phyloP scores from a whole-genome alignment of 2,113 vertebrate species.

The Ascaphus truei region DNA sequence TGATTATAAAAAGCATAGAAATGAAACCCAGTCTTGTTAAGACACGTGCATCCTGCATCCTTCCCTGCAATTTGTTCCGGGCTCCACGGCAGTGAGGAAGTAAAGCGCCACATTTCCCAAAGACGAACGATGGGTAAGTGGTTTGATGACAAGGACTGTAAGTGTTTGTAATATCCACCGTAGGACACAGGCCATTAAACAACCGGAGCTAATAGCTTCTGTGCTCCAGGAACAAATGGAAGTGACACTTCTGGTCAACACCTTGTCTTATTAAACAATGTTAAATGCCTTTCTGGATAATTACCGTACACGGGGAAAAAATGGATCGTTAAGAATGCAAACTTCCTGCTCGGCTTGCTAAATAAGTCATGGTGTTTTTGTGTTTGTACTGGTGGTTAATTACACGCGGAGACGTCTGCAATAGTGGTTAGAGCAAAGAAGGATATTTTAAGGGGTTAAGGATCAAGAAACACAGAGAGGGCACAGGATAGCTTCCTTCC shows the following conservation, averaged over 20 bases:
- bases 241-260: constrained; percentile 42
- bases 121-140: constrained; percentile 40
- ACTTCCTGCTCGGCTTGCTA: background rate
- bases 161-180: constrained; percentile 45
- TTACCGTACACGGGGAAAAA: constrained; percentile 37
- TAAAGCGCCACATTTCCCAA: background rate
- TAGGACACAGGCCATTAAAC: constrained; percentile 51
- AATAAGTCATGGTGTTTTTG: background rate
- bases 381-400: constrained; percentile 28
- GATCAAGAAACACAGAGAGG: too few relatives aligned
- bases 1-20: too few relatives aligned
- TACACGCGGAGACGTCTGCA: too few relatives aligned
- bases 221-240: constrained; percentile 45
- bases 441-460: too few relatives aligned
- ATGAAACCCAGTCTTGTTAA: too few relatives aligned
- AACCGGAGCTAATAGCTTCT: constrained; percentile 33
- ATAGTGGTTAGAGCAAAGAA: too few relatives aligned
- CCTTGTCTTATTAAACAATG: constrained; percentile 44
- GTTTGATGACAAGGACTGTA: constrained; percentile 44
- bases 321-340: constrained; percentile 41
- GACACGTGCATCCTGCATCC: too few relatives aligned
- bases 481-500: too few relatives aligned
- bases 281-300: constrained; percentile 45
- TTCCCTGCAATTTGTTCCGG: too few relatives aligned
- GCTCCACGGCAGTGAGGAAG: background rate